Conservation (phyloP, 2,888 invertebrate species). For the Hirudinaria manillensis region DNA sequence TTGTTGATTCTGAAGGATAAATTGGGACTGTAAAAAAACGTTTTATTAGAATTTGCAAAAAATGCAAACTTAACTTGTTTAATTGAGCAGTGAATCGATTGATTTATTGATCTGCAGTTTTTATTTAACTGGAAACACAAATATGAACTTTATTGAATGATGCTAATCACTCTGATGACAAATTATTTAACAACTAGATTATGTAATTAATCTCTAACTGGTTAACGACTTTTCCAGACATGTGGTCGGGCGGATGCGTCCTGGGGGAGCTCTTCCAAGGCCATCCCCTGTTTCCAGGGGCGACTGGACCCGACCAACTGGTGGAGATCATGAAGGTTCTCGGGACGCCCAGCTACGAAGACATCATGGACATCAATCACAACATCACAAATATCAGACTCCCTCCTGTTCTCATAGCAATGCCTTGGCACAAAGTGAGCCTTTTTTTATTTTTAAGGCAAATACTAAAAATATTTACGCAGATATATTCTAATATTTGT, state of each 20-base stretch:
- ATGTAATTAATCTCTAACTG: no score
- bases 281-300: slow-evolving; percentile 97
- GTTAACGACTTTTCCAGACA: slow-evolving; percentile 64
- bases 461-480: neutral
- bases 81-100: no score
- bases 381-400: slow-evolving; percentile 99
- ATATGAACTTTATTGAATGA: neutral
- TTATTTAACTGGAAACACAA: neutral
- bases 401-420: slow-evolving; percentile 92
- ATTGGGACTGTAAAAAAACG: no score
- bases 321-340: slow-evolving; percentile 97
- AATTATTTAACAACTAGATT: no score
- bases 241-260: slow-evolving; percentile 98
- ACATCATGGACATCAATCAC: slow-evolving; percentile 99
- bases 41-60: no score
- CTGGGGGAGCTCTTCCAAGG: slow-evolving; percentile 92
- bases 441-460: no score
- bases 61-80: no score
- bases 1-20: no score
- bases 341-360: slow-evolving; percentile 95
- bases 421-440: slow-evolving; percentile 98
- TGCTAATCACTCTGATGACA: neutral
- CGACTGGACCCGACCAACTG: slow-evolving; percentile 96
- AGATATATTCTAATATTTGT: neutral
- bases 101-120: neutral